Percentiles rank a stretch among this genome's conserved stretches.
These are phyloP conservation scores for Argyresthia goedartella DNA, from an alignment of 2,888 invertebrate species.

Conservation along the genomic window DNA sequence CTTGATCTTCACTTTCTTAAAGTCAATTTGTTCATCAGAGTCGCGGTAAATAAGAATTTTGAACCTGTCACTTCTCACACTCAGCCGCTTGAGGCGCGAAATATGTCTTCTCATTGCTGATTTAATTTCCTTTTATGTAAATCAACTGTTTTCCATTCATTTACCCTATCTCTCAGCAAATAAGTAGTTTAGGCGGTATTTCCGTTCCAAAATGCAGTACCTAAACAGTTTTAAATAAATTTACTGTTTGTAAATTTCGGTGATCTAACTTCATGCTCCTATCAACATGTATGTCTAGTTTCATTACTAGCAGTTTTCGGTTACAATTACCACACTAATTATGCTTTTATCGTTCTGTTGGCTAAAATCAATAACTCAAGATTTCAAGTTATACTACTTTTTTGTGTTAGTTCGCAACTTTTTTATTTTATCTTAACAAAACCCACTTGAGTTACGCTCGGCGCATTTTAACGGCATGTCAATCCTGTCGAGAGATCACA, in stretches of 20 bases:
- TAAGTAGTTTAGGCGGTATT: background rate
- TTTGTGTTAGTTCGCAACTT: no score
- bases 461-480: background rate
- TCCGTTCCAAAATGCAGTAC: no score
- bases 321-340: no score
- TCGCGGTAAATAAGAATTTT: background rate
- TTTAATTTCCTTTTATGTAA: constrained; percentile 19
- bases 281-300: no score
- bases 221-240: no score
- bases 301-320: no score
- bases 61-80: background rate
- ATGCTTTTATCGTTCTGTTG: no score
- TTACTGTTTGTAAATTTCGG: no score
- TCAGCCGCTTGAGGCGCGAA: constrained; percentile 7
- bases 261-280: no score
- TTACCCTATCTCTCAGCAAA: constrained; percentile 11
- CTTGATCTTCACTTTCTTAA: constrained; percentile 6
- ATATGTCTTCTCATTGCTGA: constrained; percentile 13
- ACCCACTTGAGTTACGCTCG: background rate
- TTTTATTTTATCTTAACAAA: background rate
- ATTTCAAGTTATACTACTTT: no score
- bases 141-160: constrained; percentile 7
- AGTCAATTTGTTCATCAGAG: background rate
- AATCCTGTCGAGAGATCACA: background rate
- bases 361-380: no score